Conservation (phyloP, 2,113 vertebrate genomes). For the Nothobranchius furzeri region DNA sequence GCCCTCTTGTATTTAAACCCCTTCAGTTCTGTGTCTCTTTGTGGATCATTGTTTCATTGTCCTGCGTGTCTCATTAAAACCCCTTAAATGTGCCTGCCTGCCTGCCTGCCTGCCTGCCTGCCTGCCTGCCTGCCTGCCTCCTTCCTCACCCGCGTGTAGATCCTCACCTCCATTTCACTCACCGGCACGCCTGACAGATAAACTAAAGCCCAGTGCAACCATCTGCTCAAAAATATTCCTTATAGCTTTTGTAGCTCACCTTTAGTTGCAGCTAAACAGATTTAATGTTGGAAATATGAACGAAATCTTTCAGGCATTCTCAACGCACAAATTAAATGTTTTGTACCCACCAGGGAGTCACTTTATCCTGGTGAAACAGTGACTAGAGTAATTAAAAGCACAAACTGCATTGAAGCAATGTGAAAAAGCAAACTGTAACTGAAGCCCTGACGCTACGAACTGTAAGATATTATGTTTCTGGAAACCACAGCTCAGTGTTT, state of each 20-base stretch:
- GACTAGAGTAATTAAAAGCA: conserved; percentile 10
- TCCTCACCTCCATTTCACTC: too few species aligned
- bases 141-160: too few species aligned
- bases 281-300: conserved; percentile 1
- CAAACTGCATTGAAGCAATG: neutral
- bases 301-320: neutral
- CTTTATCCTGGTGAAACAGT: neutral
- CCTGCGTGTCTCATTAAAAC: too few species aligned
- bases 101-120: too few species aligned
- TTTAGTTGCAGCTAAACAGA: too few species aligned
- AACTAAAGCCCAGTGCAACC: neutral
- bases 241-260: too few species aligned
- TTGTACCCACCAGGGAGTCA: neutral
- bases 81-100: too few species aligned
- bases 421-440: neutral
- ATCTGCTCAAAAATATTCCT: neutral
- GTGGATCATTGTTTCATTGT: too few species aligned
- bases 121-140: too few species aligned
- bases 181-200: too few species aligned
- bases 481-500: neutral
- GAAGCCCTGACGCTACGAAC: neutral
- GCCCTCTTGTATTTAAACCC: too few species aligned
- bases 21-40: too few species aligned
- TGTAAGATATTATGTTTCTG: neutral
- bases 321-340: conserved; percentile 6